phyloP scores from a whole-genome alignment of 2,888 invertebrate species.

The Pecten maximus region DNA sequence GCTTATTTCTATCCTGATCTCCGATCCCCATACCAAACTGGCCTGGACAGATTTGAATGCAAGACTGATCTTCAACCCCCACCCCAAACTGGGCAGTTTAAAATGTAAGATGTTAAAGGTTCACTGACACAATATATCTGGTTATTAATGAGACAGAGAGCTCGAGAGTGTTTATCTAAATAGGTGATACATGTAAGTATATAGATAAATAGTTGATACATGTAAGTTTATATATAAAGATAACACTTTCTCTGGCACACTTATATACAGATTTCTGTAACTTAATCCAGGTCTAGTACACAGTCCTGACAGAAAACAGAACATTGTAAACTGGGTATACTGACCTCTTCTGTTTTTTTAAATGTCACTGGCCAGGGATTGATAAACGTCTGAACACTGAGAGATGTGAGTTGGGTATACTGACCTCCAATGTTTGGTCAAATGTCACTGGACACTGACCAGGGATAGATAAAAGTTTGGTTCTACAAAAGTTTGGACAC shows the following conservation, averaged over 20 bases:
- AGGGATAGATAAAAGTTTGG: background rate
- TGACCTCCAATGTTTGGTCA: background rate
- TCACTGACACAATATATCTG: conserved; percentile 6
- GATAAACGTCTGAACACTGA: no score
- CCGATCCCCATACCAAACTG: no score
- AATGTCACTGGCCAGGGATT: background rate
- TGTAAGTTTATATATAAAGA: background rate
- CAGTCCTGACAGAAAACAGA: background rate
- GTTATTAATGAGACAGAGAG: background rate
- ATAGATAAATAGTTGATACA: background rate
- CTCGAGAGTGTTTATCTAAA: background rate
- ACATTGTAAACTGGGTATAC: background rate
- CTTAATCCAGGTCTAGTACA: background rate
- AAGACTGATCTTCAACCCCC: no score
- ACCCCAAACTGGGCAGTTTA: background rate
- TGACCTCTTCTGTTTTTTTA: background rate
- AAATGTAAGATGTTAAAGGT: background rate
- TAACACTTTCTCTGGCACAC: conserved; percentile 8
- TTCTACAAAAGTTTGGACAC: no score
- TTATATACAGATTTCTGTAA: background rate
- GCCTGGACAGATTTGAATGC: no score
- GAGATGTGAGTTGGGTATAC: background rate
- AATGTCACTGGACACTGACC: background rate
- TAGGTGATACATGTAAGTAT: background rate
- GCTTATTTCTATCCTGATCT: no score